Evolutionary conservation across 1,140 invertebrate species (phyloP).

Genomic region (Brachionus paranguensis): DNA sequence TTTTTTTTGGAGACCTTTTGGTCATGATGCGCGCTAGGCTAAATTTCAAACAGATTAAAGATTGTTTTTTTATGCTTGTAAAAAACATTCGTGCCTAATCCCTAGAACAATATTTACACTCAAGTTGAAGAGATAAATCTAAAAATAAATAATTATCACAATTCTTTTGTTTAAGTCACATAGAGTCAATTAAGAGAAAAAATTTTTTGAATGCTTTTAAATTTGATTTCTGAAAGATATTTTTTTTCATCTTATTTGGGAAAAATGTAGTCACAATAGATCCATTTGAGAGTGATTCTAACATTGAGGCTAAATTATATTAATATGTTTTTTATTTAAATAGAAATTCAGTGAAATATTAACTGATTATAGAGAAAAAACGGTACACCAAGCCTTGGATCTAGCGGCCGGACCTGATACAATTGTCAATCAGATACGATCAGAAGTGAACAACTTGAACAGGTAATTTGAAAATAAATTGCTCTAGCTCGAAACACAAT

Average conservation of each 20-base stretch:
- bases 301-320: constrained; percentile 7
- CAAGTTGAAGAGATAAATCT: not conserved
- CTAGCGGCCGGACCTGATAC: not conserved
- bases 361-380: constrained; percentile 25
- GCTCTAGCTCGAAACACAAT: not conserved
- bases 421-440: constrained; percentile 4
- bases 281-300: not conserved
- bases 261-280: not conserved
- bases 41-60: not conserved
- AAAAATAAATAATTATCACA: not conserved
- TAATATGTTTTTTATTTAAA: not conserved
- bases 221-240: not conserved
- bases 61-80: not conserved
- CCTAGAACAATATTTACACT: not conserved
- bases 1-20: not conserved
- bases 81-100: not conserved
- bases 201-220: too few species aligned
- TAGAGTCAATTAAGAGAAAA: not conserved
- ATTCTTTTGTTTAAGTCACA: not conserved
- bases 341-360: constrained; percentile 25
- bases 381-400: not conserved
- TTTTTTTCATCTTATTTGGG: not conserved
- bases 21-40: not conserved
- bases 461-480: not conserved
- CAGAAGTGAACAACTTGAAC: constrained; percentile 3